A percentile compares a stretch with the other conserved stretches of the same genome.
These are phyloP conservation scores for Endomychus coccineus DNA, from an alignment of 2,888 invertebrate genomes.

Conservation along the genomic window DNA sequence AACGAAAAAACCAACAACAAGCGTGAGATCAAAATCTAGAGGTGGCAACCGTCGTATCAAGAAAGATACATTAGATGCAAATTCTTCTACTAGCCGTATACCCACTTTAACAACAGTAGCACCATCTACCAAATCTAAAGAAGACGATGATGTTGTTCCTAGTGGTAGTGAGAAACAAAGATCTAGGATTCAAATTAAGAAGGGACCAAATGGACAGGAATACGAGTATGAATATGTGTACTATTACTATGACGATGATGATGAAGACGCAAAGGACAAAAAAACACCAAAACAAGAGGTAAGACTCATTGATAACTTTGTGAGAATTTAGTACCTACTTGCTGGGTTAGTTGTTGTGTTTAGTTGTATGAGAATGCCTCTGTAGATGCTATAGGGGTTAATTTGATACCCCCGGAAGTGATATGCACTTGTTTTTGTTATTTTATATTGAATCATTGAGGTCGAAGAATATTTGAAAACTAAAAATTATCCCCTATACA, in stretches of 20 bases:
- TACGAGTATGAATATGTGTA: conserved; percentile 90
- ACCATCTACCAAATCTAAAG: conserved; percentile 26
- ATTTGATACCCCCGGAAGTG: too few species aligned
- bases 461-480: too few species aligned
- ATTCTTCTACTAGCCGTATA: conserved; percentile 48
- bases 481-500: too few species aligned
- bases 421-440: too few species aligned
- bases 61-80: conserved; percentile 33
- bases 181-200: conserved; percentile 74
- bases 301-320: neutral
- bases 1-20: conserved; percentile 26
- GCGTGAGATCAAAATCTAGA: conserved; percentile 11
- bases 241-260: conserved; percentile 82
- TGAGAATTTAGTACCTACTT: too few species aligned
- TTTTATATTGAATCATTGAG: too few species aligned
- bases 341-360: too few species aligned
- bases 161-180: conserved; percentile 62
- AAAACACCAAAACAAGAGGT: conserved; percentile 8
- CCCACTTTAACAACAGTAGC: conserved; percentile 51
- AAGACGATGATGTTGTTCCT: conserved; percentile 42
- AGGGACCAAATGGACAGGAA: conserved; percentile 83
- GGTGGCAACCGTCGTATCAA: conserved; percentile 21
- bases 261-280: conserved; percentile 46
- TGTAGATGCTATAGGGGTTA: too few species aligned
- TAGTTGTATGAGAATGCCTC: too few species aligned